phyloP scores from a whole-genome alignment of 2,888 invertebrate species.

The Scelioninae gen. 1 region DNA sequence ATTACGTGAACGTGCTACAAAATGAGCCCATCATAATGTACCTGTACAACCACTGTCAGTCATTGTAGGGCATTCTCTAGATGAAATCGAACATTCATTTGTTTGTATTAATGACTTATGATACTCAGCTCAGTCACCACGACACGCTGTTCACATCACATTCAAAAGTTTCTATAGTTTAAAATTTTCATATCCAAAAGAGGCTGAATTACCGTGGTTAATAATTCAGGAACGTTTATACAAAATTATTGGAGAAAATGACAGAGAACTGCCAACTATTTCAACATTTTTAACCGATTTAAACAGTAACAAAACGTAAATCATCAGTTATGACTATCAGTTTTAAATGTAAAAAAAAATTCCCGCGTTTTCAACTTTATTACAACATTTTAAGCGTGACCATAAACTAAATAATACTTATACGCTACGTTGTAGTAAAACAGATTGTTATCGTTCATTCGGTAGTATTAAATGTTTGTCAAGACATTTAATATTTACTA shows the following conservation, averaged over 20 bases:
- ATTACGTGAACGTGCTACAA: too few species aligned
- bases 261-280: background rate
- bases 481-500: too few species aligned
- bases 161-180: constrained; percentile 65
- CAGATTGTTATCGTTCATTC: background rate
- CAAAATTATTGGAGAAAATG: background rate
- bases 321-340: background rate
- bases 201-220: constrained; percentile 50
- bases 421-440: background rate
- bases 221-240: background rate
- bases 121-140: constrained; percentile 28
- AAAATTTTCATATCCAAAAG: constrained; percentile 45
- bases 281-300: constrained; percentile 1
- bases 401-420: background rate
- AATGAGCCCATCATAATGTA: background rate
- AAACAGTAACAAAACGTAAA: background rate
- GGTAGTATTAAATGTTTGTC: too few species aligned
- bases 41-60: constrained; percentile 57
- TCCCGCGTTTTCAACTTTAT: constrained; percentile 4
- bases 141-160: constrained; percentile 42
- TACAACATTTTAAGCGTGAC: background rate
- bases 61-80: constrained; percentile 46
- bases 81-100: constrained; percentile 32
- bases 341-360: constrained; percentile 5
- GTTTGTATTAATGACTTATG: constrained; percentile 56